phyloP scores from a whole-genome alignment of 1,140 invertebrate genomes.

The Anagrus nilaparvatae region DNA sequence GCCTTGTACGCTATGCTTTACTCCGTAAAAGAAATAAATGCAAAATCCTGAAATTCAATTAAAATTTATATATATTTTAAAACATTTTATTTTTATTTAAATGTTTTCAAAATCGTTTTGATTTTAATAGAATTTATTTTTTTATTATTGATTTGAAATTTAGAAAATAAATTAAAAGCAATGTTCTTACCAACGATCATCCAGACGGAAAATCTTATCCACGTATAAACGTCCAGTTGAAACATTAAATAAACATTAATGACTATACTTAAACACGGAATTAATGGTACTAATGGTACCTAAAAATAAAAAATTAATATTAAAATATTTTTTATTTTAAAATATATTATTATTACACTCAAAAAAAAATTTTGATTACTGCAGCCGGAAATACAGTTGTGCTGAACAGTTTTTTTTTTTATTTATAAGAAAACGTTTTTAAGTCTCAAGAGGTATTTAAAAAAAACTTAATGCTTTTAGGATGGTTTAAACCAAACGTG shows the following conservation, averaged over 20 bases:
- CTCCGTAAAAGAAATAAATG: conserved; percentile 43
- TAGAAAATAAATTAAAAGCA: neutral
- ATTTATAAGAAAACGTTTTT: too few species aligned
- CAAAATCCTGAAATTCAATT: conserved; percentile 34
- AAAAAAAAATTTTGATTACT: too few species aligned
- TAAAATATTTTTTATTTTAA: conserved; percentile 4
- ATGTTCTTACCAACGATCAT: conserved; percentile 52
- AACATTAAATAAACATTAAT: conserved; percentile 84
- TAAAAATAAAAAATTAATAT: conserved; percentile 42
- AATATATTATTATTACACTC: conserved; percentile 5
- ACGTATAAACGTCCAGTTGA: conserved; percentile 70
- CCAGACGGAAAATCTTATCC: conserved; percentile 79
- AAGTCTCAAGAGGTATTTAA: too few species aligned
- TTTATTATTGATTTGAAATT: neutral
- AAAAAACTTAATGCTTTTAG: too few species aligned
- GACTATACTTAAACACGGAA: conserved; percentile 74
- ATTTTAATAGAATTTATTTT: conserved; percentile 1
- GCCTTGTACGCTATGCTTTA: conserved; percentile 38
- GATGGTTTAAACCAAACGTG: too few species aligned
- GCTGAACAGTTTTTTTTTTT: too few species aligned
- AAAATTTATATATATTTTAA: neutral
- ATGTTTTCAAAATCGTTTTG: neutral
- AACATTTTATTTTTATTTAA: neutral
- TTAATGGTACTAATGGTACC: conserved; percentile 76
- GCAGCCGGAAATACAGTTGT: too few species aligned